Evolutionary conservation across 2,888 invertebrate genomes (phyloP).

Genomic region (Drosophila birchii): DNA sequence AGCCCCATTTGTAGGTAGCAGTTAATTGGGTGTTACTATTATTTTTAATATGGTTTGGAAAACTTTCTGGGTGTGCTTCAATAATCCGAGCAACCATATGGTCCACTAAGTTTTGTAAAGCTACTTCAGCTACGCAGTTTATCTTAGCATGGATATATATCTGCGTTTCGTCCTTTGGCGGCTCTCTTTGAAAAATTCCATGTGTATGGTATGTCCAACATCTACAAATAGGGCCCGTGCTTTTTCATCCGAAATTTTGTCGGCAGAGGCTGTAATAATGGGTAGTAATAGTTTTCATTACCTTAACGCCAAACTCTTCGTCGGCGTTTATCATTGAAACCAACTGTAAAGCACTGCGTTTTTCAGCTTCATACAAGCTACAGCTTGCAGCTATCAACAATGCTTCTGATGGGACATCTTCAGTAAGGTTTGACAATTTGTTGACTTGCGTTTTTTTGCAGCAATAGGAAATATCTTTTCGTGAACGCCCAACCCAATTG

Average conservation of each 20-base stretch:
- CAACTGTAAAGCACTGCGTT: neutral
- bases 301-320: neutral
- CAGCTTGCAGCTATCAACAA: too few relatives aligned
- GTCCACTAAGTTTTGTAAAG: neutral
- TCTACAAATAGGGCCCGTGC: conserved; percentile 3
- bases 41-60: conserved; percentile 2
- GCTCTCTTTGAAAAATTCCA: conserved; percentile 1
- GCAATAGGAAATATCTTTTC: too few relatives aligned
- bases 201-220: conserved; percentile 1
- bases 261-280: conserved; percentile 5
- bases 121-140: neutral
- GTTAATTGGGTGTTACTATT: neutral
- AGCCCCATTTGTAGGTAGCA: neutral
- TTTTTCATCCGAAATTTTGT: conserved; percentile 2
- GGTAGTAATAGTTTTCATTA: neutral
- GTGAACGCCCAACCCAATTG: too few relatives aligned
- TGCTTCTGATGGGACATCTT: too few relatives aligned
- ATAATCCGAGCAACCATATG: neutral
- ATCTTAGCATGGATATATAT: neutral
- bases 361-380: conserved; percentile 11
- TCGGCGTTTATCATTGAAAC: conserved; percentile 5
- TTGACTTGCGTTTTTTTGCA: too few relatives aligned
- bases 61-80: neutral
- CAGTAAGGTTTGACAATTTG: too few relatives aligned
- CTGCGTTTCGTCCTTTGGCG: neutral